Percentiles rank a stretch among this genome's conserved stretches.
Conservation (phyloP, 2,113 vertebrate species). For the Pardalotus punctatus region DNA sequence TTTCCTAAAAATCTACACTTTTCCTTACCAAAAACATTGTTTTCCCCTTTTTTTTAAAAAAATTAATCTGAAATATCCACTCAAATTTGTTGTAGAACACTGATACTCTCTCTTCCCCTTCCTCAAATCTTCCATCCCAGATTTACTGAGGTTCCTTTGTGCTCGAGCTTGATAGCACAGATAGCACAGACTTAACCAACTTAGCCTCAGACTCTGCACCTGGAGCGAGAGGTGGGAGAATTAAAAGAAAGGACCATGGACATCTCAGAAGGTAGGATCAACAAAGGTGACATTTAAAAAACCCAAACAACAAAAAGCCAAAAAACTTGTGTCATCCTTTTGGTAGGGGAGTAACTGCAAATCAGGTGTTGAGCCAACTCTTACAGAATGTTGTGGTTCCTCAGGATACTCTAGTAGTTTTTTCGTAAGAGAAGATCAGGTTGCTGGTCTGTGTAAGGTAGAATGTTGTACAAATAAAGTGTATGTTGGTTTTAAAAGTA, state of each 20-base stretch:
- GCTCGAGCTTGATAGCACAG: slow-evolving; percentile 67
- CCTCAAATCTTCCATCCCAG: slow-evolving; percentile 73
- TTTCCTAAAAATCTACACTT: not conserved
- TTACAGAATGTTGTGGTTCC: not conserved
- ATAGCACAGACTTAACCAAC: slow-evolving; percentile 70
- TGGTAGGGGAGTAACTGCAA: not conserved
- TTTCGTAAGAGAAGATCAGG: not conserved
- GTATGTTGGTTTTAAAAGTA: not conserved
- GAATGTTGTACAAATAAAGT: not conserved
- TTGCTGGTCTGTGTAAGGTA: not conserved
- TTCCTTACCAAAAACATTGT: slow-evolving; percentile 16
- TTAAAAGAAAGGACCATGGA: slow-evolving; percentile 70
- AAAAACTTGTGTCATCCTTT: not conserved
- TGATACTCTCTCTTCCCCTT: slow-evolving; percentile 72
- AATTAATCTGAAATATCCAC: slow-evolving; percentile 40
- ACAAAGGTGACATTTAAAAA: slow-evolving; percentile 31
- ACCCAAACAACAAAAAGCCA: not conserved
- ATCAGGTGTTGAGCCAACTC: not conserved
- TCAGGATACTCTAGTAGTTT: not conserved
- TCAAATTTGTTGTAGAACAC: slow-evolving; percentile 54
- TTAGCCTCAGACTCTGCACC: slow-evolving; percentile 70
- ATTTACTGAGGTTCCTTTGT: slow-evolving; percentile 71
- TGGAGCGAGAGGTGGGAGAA: slow-evolving; percentile 70
- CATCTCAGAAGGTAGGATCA: slow-evolving; percentile 70
- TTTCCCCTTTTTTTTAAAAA: not conserved